Evolutionary conservation across 2,113 vertebrate species (phyloP).

Genomic region (Sylvietta virens): DNA sequence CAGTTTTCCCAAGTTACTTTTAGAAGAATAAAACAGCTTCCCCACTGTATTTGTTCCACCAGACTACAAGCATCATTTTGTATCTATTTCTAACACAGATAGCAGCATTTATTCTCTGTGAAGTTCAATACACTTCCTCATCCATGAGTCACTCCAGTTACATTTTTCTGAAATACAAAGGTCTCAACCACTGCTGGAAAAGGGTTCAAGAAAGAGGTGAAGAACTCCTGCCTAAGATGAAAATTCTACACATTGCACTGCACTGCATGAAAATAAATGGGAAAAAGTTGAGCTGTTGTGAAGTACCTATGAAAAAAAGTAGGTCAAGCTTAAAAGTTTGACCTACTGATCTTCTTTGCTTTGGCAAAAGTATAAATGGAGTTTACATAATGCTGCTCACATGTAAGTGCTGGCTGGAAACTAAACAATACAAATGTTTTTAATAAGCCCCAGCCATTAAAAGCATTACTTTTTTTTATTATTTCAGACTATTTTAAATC

Average conservation of each 20-base stretch:
- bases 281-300: not conserved
- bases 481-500: not conserved
- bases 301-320: not conserved
- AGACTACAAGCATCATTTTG: not conserved
- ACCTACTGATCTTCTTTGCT: constrained; percentile 37
- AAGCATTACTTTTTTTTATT: not conserved
- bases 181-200: not conserved
- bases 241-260: not conserved
- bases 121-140: not conserved
- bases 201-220: not conserved
- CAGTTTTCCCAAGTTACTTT: not conserved
- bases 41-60: not conserved
- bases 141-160: not conserved
- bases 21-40: not conserved
- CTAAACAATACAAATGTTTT: not conserved
- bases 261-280: not conserved
- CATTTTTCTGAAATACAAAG: not conserved
- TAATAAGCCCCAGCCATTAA: not conserved
- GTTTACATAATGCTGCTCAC: constrained; percentile 19
- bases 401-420: not conserved
- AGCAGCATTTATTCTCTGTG: not conserved
- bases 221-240: not conserved
- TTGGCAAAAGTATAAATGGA: constrained; percentile 40
- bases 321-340: constrained; percentile 38
- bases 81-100: not conserved